Evolutionary conservation across 2,113 vertebrate genomes (phyloP).

Genomic region (Carlito syrichta): DNA sequence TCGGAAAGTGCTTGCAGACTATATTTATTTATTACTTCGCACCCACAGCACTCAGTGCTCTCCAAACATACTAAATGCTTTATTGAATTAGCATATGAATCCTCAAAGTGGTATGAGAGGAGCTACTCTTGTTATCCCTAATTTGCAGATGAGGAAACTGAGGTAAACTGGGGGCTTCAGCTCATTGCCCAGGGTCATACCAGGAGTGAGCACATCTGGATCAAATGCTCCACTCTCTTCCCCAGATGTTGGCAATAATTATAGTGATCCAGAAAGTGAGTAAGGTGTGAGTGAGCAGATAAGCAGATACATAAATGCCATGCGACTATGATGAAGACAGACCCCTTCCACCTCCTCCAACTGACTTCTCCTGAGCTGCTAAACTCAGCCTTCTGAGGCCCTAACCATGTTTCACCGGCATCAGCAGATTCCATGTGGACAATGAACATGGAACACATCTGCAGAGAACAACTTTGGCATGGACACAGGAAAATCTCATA

Average conservation of each 20-base stretch:
- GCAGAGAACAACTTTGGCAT: accelerated
- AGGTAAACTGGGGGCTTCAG: too few relatives aligned
- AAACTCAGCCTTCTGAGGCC: accelerated
- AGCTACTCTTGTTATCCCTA: accelerated
- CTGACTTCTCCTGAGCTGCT: accelerated
- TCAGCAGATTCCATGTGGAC: accelerated
- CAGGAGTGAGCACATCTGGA: accelerated
- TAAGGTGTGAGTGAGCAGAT: accelerated
- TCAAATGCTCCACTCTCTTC: accelerated
- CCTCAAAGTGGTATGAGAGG: accelerated
- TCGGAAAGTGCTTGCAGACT: accelerated
- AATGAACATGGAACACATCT: accelerated
- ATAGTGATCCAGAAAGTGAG: too few relatives aligned
- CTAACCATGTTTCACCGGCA: accelerated
- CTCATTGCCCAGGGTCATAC: accelerated
- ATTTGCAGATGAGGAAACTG: not conserved
- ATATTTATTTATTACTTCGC: not conserved
- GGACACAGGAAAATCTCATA: accelerated
- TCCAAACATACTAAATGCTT: accelerated
- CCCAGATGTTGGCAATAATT: too few relatives aligned
- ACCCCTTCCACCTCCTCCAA: accelerated
- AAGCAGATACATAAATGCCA: accelerated
- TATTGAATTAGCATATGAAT: accelerated
- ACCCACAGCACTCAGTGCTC: not conserved
- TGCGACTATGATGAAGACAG: accelerated